Base-by-base conservation (phyloP, 2,797 vertebrate species). In the Tarsius wallacei region DNA sequence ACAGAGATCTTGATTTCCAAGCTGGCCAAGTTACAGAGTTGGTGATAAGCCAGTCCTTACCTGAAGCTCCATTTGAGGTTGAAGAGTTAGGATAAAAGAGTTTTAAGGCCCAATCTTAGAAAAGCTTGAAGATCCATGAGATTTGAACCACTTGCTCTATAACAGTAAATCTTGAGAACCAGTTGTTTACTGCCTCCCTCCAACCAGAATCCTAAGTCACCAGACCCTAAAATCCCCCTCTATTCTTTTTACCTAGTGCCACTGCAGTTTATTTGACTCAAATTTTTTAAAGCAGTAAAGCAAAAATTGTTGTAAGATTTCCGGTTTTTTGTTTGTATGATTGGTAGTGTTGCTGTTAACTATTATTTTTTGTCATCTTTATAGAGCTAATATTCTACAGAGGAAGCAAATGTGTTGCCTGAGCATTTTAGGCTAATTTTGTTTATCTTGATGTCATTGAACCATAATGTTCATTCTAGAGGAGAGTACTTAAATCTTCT, bases 1-100 rank as follows among this genome's bases (percentile, higher is more conserved):
- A 49, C 70, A 64, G 47, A 83, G 71, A 73, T 93, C 70, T 36
- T 83, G 47, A 57, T 33, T 87, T 94, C 86, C 22, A 63, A 83
- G 14, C 42, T 47, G 68, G 57, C 22, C 14, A 16, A 13, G 2
- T 47, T 94, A 55, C 82, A 42, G 36, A 89, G 74, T 71, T n/a
- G 21, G 42, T 84, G 24, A 7, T 84, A 13, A 90, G 22, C 14
- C 31, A 3, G 7, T 83, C 57, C 86, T 83, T 36, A 59, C 21
- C 9, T 42, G 8, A 73, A 80, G 7, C 28, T 83, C 57, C 42
- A 9, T 42, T 12, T 74, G 22, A 87, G 33, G 21, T 31, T 26
- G 22, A 82, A 71, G 57, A 59, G 59, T 80, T 68, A 53, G 24
- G 31, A 53, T 63, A 42, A 81, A 66, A 31, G 31, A 68, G 26